These are phyloP conservation scores for Nebria salina DNA, from an alignment of 2,888 invertebrate species.

Conservation along the genomic window DNA sequence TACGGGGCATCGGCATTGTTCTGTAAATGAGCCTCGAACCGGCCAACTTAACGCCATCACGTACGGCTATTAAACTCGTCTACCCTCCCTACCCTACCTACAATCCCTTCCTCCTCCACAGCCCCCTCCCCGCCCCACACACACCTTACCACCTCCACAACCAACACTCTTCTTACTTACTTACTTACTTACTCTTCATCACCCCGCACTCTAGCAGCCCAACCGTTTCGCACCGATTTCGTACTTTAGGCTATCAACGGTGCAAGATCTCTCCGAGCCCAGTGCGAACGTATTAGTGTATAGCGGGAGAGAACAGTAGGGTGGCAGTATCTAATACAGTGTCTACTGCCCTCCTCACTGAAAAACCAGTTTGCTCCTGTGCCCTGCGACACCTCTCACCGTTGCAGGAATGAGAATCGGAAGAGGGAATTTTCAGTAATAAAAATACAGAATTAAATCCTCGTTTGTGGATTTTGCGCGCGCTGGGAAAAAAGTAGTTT, in stretches of 20 bases:
- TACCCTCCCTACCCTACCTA: slow-evolving; percentile 4
- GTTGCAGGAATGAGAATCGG: not conserved
- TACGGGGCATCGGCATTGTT: slow-evolving; percentile 40
- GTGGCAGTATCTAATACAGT: slow-evolving; percentile 4
- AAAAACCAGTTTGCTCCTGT: not conserved
- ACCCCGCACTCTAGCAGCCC: not conserved
- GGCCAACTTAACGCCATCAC: slow-evolving; percentile 45
- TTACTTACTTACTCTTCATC: not conserved
- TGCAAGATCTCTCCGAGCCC: not conserved
- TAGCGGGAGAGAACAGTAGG: not conserved
- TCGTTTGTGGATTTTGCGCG: slow-evolving; percentile 36
- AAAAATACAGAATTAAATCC: slow-evolving; percentile 46
- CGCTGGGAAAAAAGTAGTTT: slow-evolving; percentile 40
- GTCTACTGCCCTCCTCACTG: not conserved
- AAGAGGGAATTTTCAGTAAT: slow-evolving; percentile 23
- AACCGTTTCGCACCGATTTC: not conserved
- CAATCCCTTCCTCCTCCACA: not conserved
- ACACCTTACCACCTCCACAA: not conserved
- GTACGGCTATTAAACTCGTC: slow-evolving; percentile 45
- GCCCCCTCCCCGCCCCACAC: not conserved
- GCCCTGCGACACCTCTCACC: not conserved
- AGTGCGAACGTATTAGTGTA: slow-evolving; percentile 5
- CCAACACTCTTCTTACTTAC: not conserved
- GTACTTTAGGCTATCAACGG: not conserved
- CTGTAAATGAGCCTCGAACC: slow-evolving; percentile 46